Base-by-base conservation (phyloP, 2,113 vertebrate genomes). In the Ceyx melanurus region DNA sequence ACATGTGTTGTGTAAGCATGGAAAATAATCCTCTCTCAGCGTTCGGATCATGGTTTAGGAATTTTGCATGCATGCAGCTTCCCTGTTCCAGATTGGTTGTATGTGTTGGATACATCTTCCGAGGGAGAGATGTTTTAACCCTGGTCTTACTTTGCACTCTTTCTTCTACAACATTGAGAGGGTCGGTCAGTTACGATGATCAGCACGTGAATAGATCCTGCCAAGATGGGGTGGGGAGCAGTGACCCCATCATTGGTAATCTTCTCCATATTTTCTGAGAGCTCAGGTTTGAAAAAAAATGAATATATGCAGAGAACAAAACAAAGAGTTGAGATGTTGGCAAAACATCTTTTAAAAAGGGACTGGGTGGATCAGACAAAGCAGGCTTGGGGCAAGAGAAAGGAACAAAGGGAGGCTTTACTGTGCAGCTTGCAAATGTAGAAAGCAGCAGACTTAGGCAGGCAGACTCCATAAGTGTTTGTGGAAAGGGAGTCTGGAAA, bases 21-120 rank as follows among this genome's bases (percentile, higher is more conserved):
- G 92, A 89, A 88, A 95, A 92, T 56, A 80, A 95, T 95, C 92
- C 82, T 91, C 88, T 88, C 88, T 86, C 76, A 86, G 82, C 60
- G 43, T 92, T 77, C 91, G 46, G 92, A 88, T 96, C 68, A 92
- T 53, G 90, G 64, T 64, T 89, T 90, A 95, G 92, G 92, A 95
- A 96, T 95, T 88, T 67, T 83, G 40, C n/a, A 67, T 82, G 82
- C 56, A 35, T 93, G 88, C 88, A 83, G 21, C 43, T 89, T 94
- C 67, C 18, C 72, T 82, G 23, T 66, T 92, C 56, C 70, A 82
- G 60, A 82, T 58, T 80, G 42, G 25, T 74, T 88, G 33, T 91
- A 53, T 72, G 9, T 53, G 37, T 71, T 93, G 60, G 25, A 76
- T 93, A 4, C 71, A 33, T 89, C 43, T 92, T 91, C 50, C 70